Conservation (phyloP, 2,888 invertebrate genomes). For the Lagria hirta region DNA sequence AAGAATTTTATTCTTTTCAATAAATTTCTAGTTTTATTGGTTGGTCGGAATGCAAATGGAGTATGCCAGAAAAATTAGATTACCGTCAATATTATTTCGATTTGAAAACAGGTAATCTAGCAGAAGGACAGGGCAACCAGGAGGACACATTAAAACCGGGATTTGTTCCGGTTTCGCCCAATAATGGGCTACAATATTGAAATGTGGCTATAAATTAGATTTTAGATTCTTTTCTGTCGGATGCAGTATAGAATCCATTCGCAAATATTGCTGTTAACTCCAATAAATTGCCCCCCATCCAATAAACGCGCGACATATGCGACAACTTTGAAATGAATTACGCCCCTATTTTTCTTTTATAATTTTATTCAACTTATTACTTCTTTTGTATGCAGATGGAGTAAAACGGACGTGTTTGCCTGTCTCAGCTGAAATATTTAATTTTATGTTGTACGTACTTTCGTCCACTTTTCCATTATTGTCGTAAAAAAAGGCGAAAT, state of each 20-base stretch:
- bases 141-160: slow-evolving; percentile 11
- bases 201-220: slow-evolving; percentile 22
- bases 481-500: slow-evolving; percentile 4
- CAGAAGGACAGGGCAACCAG: too few species aligned
- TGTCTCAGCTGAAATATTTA: neutral
- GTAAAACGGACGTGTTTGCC: too few species aligned
- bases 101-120: slow-evolving; percentile 7
- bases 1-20: too few species aligned
- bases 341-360: neutral
- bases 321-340: slow-evolving; percentile 9
- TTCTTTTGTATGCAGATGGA: too few species aligned
- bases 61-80: too few species aligned
- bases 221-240: slow-evolving; percentile 22
- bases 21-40: too few species aligned
- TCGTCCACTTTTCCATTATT: slow-evolving; percentile 5
- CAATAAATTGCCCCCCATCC: slow-evolving; percentile 16
- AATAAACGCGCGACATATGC: slow-evolving; percentile 14
- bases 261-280: slow-evolving; percentile 19
- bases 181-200: slow-evolving; percentile 16
- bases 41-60: too few species aligned
- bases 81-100: slow-evolving; percentile 5
- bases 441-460: slow-evolving; percentile 3
- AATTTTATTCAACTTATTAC: neutral
- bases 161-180: slow-evolving; percentile 9
- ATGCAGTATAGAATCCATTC: slow-evolving; percentile 14